A percentile compares a stretch with the other conserved stretches of the same genome.
These are phyloP conservation scores for Fabriciana adippe DNA, from an alignment of 2,888 invertebrate genomes.

Conservation along the genomic window DNA sequence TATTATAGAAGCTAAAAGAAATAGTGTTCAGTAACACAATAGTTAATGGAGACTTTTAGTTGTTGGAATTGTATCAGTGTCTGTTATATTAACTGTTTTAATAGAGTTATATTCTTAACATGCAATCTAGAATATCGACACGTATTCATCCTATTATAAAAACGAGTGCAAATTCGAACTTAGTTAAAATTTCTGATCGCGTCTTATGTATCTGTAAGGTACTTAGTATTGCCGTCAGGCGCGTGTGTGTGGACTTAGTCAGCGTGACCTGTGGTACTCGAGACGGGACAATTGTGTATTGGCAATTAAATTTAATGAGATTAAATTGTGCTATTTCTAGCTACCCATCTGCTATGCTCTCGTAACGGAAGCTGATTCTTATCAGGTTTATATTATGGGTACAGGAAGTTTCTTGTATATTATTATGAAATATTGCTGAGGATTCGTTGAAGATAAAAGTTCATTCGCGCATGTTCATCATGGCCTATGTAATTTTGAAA, in stretches of 20 bases:
- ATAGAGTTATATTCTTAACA: not conserved
- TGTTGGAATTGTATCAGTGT: no score
- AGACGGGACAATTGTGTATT: conserved; percentile 69
- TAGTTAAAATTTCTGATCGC: conserved; percentile 49
- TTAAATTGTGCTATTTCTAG: conserved; percentile 74
- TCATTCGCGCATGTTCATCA: not conserved
- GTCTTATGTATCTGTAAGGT: conserved; percentile 52
- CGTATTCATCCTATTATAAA: conserved; percentile 15
- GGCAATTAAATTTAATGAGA: conserved; percentile 75
- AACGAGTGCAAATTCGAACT: conserved; percentile 37
- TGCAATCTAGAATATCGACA: not conserved
- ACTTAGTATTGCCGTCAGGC: conserved; percentile 37
- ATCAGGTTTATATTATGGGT: conserved; percentile 52
- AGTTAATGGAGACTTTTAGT: no score
- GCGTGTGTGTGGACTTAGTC: conserved; percentile 55
- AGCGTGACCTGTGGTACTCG: conserved; percentile 64
- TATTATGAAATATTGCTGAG: conserved; percentile 30
- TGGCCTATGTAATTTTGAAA: conserved; percentile 13
- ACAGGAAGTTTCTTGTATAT: conserved; percentile 48
- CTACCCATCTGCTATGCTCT: conserved; percentile 55
- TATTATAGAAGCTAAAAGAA: no score
- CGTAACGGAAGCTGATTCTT: conserved; percentile 55
- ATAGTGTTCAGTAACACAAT: no score
- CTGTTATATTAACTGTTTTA: no score
- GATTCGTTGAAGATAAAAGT: conserved; percentile 13